Percentiles rank a stretch among this genome's conserved stretches.
phyloP scores from a whole-genome alignment of 2,888 invertebrate genomes.

The Tetramorium bicarinatum region DNA sequence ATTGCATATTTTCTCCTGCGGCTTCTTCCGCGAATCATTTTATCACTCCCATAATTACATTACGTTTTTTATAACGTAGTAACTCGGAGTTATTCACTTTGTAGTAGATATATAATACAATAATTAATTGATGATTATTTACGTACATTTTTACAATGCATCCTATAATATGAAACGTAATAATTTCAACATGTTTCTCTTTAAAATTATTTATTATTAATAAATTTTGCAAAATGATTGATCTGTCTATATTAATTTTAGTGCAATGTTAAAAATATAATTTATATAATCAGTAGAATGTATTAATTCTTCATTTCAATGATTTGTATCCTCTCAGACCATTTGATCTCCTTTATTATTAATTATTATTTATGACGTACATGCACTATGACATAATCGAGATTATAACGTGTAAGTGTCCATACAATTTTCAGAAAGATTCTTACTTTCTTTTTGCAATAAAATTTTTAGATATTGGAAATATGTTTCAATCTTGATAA shows the following conservation, averaged over 20 bases:
- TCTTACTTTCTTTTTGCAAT: neutral
- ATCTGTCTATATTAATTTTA: neutral
- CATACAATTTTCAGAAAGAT: neutral
- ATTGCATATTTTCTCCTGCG: conserved; percentile 3
- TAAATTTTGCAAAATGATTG: neutral
- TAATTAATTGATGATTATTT: conserved; percentile 1
- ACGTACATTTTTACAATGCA: neutral
- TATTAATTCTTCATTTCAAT: conserved; percentile 7
- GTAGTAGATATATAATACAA: neutral
- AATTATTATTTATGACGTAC: conserved; percentile 2
- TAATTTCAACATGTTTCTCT: neutral
- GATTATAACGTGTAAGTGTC: neutral
- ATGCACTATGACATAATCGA: neutral
- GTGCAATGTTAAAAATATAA: neutral
- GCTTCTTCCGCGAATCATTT: neutral
- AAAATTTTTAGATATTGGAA: neutral
- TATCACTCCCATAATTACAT: conserved; percentile 9
- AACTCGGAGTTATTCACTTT: neutral
- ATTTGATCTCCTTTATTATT: neutral
- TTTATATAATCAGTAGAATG: neutral
- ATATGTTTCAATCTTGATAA: neutral
- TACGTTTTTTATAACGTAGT: neutral
- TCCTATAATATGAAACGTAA: neutral
- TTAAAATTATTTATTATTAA: neutral
- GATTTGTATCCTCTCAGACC: neutral